Percentiles rank a stretch among this genome's conserved stretches.
Conservation (phyloP, 2,888 invertebrate genomes). For the Meiosimyza platycephala region DNA sequence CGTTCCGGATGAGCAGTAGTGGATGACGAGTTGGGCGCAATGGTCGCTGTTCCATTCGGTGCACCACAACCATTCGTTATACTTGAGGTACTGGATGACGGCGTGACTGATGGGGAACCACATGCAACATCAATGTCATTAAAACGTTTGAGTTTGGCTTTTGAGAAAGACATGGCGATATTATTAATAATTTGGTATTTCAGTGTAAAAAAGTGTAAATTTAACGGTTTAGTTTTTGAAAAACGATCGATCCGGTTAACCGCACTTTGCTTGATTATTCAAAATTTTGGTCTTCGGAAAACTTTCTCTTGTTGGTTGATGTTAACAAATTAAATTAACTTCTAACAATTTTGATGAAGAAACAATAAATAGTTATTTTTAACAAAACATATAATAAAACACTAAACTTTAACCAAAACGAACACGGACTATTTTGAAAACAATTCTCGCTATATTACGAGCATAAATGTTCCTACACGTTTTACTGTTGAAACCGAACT, state of each 20-base stretch:
- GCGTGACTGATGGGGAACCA: slow-evolving; percentile 47
- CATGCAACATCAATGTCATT: slow-evolving; percentile 63
- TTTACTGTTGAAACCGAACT: slow-evolving; percentile 61
- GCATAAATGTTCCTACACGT: slow-evolving; percentile 55
- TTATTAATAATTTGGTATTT: neutral
- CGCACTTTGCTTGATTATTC: neutral
- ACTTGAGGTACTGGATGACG: slow-evolving; percentile 21
- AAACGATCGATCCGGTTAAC: neutral
- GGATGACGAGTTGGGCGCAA: slow-evolving; percentile 48
- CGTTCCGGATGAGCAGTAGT: slow-evolving; percentile 57
- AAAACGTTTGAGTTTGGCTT: slow-evolving; percentile 67
- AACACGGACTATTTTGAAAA: slow-evolving; percentile 35
- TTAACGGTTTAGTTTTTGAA: neutral
- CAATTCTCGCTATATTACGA: slow-evolving; percentile 40
- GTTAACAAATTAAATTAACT: slow-evolving; percentile 13
- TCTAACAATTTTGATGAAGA: slow-evolving; percentile 41
- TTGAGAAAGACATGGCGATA: slow-evolving; percentile 62
- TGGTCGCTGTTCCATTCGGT: neutral
- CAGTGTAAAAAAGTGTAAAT: neutral
- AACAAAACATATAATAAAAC: slow-evolving; percentile 22
- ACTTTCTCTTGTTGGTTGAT: neutral
- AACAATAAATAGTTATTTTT: slow-evolving; percentile 45
- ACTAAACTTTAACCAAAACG: slow-evolving; percentile 31
- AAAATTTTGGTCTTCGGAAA: neutral
- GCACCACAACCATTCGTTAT: slow-evolving; percentile 28